Base-by-base conservation (phyloP, 1,140 invertebrate species). In the Sarcophaga bullata region DNA sequence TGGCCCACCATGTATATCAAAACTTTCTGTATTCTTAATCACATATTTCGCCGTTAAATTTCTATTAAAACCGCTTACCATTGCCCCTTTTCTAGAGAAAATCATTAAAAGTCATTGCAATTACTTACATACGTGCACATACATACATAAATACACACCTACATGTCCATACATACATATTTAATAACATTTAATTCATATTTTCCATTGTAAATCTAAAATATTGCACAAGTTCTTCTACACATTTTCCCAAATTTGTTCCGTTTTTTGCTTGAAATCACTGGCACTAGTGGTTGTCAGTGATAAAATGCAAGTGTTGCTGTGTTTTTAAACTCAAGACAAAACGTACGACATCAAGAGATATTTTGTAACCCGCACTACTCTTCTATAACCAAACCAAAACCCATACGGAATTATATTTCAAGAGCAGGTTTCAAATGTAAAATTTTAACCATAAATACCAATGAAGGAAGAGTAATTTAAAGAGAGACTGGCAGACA, bases 61-160 rank as follows among this genome's bases (percentile, higher is more conserved):
- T 37, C 25, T 37, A 37, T 37, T 37, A 37, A 37, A 37, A 37
- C 25, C 4, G 25, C 25, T 37, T 37, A 2, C 25, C 25, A 37
- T 4, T 58, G 54, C 6, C n/a, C n/a, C 6, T 58, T n/a, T n/a
- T 58, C 54, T 58, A 15, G 4, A 15, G 10, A 58, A 58, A 58
- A 58, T 58, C 54, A 58, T 58, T 58, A 58, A 58, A 58, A 58
- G 54, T 58, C 54, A 58, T 58, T 11, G 54, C 54, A 58, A 58
- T 10, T 52, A 10, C 13, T 52, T n/a, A n/a, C n/a, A 52, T 1
- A 52, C 1, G 1, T 52, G 6, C 8, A 52, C 8, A 52, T 10
- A 52, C 50, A 10, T 52, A 0, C 8, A 52, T 52, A 10, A 1
- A 52, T 10, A 52, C 9, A 13, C 8, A 52, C 8, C 13, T 10